Evolutionary conservation across 1,140 invertebrate genomes (phyloP).

Genomic region (Drosophila mojavensis): DNA sequence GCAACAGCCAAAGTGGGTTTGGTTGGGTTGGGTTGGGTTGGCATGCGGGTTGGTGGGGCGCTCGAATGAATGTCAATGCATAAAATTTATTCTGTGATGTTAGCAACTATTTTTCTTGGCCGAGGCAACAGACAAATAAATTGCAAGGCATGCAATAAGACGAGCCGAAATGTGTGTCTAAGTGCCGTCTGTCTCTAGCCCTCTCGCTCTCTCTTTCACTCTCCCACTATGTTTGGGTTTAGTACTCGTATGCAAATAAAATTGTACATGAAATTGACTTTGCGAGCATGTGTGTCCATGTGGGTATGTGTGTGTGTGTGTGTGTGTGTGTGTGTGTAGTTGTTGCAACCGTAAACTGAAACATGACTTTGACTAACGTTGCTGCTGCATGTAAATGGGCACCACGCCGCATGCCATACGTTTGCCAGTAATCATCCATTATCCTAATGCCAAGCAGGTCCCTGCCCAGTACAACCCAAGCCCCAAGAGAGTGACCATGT

Average conservation of each 20-base stretch:
- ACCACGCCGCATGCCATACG: slow-evolving; percentile 71
- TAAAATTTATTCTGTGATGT: slow-evolving; percentile 76
- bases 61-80: slow-evolving; percentile 69
- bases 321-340: slow-evolving; percentile 7
- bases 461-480: slow-evolving; percentile 42
- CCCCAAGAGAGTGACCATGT: slow-evolving; percentile 50
- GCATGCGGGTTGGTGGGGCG: slow-evolving; percentile 27
- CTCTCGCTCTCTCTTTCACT: slow-evolving; percentile 21
- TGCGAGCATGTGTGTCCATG: slow-evolving; percentile 19
- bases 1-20: slow-evolving; percentile 3
- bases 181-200: slow-evolving; percentile 39
- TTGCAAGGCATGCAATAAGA: slow-evolving; percentile 82
- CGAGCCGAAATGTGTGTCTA: slow-evolving; percentile 68
- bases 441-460: slow-evolving; percentile 76
- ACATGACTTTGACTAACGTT: slow-evolving; percentile 81
- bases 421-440: slow-evolving; percentile 79
- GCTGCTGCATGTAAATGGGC: slow-evolving; percentile 78
- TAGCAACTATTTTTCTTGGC: slow-evolving; percentile 73
- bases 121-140: slow-evolving; percentile 69
- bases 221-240: slow-evolving; percentile 24
- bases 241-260: slow-evolving; percentile 71
- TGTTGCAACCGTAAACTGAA: slow-evolving; percentile 59
- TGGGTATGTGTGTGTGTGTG: slow-evolving; percentile 19
- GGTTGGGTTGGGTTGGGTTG: not conserved
- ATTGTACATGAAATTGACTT: slow-evolving; percentile 81